Percentiles rank a stretch among this genome's conserved stretches.
phyloP scores from a whole-genome alignment of 1,140 invertebrate species.

The Trichonephila inaurata region DNA sequence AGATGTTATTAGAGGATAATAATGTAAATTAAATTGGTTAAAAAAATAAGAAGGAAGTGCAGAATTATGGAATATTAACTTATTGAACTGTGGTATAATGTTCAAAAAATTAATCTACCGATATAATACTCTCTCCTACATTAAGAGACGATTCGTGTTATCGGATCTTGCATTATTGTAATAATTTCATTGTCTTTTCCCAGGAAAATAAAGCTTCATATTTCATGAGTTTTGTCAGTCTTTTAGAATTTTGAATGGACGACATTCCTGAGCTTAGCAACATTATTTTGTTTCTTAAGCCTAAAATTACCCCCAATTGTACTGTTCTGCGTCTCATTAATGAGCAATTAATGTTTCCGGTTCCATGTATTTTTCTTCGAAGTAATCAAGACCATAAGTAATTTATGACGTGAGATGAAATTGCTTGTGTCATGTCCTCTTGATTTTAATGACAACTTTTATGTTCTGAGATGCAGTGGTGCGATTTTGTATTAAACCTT shows the following conservation, averaged over 20 bases:
- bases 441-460: background rate
- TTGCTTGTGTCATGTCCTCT: background rate
- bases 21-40: no score
- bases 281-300: background rate
- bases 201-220: no score
- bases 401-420: background rate
- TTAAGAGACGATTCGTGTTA: no score
- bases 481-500: background rate
- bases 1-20: no score
- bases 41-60: no score
- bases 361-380: background rate
- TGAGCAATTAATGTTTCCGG: constrained; percentile 16
- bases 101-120: no score
- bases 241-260: background rate
- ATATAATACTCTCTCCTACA: no score
- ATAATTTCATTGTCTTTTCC: no score
- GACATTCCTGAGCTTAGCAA: background rate
- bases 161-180: no score
- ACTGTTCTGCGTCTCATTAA: background rate
- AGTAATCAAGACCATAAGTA: background rate
- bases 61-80: no score
- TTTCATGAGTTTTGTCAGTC: background rate
- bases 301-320: background rate
- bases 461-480: background rate
- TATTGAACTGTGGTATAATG: no score